phyloP scores from a whole-genome alignment of 2,797 vertebrate genomes.

The Notamacropus eugenii region DNA sequence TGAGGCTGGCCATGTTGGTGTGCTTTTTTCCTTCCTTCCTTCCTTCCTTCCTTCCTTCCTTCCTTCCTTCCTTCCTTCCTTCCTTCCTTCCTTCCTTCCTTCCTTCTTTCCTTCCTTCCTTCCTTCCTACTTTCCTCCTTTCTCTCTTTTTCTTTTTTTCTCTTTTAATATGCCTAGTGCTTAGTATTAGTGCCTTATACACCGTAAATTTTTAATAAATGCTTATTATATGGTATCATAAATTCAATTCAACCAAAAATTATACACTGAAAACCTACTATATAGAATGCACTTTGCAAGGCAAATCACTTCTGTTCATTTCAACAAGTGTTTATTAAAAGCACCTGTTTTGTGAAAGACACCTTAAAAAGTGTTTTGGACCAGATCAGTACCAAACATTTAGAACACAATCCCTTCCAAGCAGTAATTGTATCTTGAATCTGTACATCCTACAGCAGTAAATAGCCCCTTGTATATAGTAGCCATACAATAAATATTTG shows the following conservation, averaged over 20 bases:
- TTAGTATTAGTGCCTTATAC: neutral
- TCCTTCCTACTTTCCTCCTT: too few relatives aligned
- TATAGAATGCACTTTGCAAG: neutral
- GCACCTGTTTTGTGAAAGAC: neutral
- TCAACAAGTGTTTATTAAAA: neutral
- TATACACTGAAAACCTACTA: neutral
- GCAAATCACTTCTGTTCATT: neutral
- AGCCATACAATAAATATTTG: constrained; percentile 34
- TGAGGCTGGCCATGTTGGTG: too few relatives aligned
- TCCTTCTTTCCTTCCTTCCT: too few relatives aligned
- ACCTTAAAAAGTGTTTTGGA: neutral
- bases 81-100: too few relatives aligned
- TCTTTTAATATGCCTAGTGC: too few relatives aligned
- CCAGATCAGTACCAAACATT: neutral
- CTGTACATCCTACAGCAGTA: neutral
- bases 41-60: too few relatives aligned
- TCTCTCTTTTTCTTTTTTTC: too few relatives aligned
- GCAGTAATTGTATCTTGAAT: neutral
- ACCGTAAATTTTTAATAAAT: neutral
- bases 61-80: too few relatives aligned
- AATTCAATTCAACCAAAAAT: neutral
- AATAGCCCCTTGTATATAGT: neutral
- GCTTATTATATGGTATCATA: neutral
- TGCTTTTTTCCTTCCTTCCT: too few relatives aligned
- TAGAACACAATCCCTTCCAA: neutral